phyloP scores from a whole-genome alignment of 2,113 vertebrate genomes.

The Nematolebias whitei region DNA sequence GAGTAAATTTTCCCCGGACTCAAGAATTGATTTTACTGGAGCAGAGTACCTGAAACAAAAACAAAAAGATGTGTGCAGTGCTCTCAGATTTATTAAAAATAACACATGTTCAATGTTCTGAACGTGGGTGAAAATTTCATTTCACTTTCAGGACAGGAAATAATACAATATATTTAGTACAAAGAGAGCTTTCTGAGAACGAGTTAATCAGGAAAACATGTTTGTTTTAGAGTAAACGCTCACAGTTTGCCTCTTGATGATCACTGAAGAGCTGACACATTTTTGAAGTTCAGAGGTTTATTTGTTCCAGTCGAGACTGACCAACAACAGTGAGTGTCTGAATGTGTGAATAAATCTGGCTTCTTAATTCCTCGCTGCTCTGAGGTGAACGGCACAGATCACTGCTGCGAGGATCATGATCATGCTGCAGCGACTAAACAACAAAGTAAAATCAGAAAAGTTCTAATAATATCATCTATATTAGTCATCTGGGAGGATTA shows the following conservation, averaged over 20 bases:
- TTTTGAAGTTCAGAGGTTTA: not conserved
- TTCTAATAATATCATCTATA: too few relatives aligned
- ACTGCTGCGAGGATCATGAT: too few relatives aligned
- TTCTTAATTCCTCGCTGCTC: not conserved
- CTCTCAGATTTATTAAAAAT: not conserved
- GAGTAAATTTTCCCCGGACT: not conserved
- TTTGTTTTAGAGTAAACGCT: not conserved
- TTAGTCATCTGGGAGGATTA: too few relatives aligned
- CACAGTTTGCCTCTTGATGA: constrained; percentile 4
- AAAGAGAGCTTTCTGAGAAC: too few relatives aligned
- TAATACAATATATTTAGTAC: not conserved
- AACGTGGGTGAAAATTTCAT: constrained; percentile 1
- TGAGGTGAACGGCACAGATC: too few relatives aligned
- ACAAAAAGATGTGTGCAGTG: not conserved
- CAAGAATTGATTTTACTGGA: not conserved
- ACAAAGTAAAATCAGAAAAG: too few relatives aligned
- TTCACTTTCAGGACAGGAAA: not conserved
- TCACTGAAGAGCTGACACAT: not conserved
- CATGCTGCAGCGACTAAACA: not conserved
- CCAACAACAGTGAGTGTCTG: not conserved
- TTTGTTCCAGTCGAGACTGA: not conserved
- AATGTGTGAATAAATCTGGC: not conserved
- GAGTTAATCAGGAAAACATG: not conserved
- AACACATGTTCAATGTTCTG: not conserved
- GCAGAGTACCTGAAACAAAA: not conserved